Evolutionary conservation across 2,888 invertebrate species (phyloP).

Genomic region (Drosophila maculinotata): DNA sequence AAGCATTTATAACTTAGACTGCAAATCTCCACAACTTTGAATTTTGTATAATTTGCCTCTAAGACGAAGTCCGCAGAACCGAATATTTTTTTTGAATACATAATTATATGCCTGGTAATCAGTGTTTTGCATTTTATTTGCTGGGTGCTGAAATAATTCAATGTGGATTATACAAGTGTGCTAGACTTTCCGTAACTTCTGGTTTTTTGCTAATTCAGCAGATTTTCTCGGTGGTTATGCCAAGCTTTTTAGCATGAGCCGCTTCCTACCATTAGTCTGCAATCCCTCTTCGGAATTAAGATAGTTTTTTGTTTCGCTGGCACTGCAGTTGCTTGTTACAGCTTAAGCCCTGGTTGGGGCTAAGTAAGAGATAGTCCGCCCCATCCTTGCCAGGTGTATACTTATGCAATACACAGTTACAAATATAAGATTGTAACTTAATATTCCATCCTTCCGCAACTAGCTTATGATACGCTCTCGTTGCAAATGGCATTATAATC

Average conservation of each 20-base stretch:
- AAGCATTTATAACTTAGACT: no score
- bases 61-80: no score
- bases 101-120: no score
- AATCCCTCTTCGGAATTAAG: background rate
- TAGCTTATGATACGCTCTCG: no score
- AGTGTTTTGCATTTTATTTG: no score
- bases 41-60: no score
- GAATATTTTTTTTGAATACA: no score
- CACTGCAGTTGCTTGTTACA: background rate
- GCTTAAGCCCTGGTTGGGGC: background rate
- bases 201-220: background rate
- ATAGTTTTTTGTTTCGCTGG: conserved; percentile 1
- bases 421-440: background rate
- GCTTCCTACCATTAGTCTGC: background rate
- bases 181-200: background rate
- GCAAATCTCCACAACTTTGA: no score
- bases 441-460: no score
- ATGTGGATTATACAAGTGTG: background rate
- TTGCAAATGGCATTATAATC: no score
- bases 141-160: no score
- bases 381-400: background rate
- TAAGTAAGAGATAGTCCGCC: conserved; percentile 2
- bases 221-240: background rate
- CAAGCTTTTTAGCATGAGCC: background rate
- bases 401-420: background rate